These are phyloP conservation scores for Pampus argenteus DNA, from an alignment of 2,797 vertebrate genomes.

Conservation along the genomic window DNA sequence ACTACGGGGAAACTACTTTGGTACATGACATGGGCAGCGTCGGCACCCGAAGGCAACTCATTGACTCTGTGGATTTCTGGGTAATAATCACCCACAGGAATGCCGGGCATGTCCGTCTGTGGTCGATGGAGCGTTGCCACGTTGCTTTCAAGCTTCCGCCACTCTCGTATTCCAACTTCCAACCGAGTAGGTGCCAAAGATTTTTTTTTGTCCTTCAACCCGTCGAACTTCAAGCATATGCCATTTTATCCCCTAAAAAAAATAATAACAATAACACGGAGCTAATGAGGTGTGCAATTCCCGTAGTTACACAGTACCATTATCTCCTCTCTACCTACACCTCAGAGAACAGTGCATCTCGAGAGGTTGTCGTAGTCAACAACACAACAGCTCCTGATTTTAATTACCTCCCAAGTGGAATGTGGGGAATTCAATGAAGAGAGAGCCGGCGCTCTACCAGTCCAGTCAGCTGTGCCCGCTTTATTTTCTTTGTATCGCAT, in stretches of 20 bases:
- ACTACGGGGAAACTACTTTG: constrained; percentile 31
- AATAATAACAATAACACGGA: constrained; percentile 21
- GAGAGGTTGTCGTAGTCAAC: constrained; percentile 24
- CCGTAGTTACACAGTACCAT: neutral
- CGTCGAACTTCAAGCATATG: constrained; percentile 18
- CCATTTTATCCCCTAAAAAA: constrained; percentile 16
- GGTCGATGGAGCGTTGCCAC: constrained; percentile 61
- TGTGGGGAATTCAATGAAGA: constrained; percentile 73
- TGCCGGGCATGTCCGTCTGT: constrained; percentile 77
- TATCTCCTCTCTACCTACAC: neutral
- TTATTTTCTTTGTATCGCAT: constrained; percentile 85
- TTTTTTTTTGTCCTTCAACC: constrained; percentile 47
- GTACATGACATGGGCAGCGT: constrained; percentile 27
- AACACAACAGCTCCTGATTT: constrained; percentile 64
- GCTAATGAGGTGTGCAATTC: constrained; percentile 37
- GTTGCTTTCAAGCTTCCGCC: constrained; percentile 61
- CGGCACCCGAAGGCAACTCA: constrained; percentile 69
- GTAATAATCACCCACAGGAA: constrained; percentile 84
- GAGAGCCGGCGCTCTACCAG: constrained; percentile 54
- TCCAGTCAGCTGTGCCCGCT: constrained; percentile 76
- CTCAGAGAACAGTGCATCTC: neutral
- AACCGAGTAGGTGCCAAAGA: constrained; percentile 37
- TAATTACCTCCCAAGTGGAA: constrained; percentile 76
- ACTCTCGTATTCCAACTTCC: constrained; percentile 54
- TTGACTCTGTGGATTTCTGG: constrained; percentile 68